A percentile compares a stretch with the other conserved stretches of the same genome.
phyloP scores from a whole-genome alignment of 2,797 vertebrate species.

The Ptychadena robeensis region DNA sequence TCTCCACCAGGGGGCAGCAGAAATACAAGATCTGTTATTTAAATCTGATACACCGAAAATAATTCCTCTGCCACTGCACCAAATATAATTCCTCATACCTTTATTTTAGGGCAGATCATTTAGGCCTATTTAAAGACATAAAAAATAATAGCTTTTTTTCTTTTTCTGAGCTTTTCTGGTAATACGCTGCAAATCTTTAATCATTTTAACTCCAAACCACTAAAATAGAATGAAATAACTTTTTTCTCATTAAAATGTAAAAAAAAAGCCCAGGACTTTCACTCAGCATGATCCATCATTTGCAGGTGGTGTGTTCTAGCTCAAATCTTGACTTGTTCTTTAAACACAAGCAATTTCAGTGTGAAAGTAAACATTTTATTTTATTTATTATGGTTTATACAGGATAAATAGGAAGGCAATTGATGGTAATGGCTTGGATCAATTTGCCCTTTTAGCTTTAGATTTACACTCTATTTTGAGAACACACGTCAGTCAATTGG shows the following conservation, averaged over 20 bases:
- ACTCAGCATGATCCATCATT: not conserved
- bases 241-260: not conserved
- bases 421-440: too few species aligned
- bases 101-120: not conserved
- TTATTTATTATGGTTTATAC: not conserved
- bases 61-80: too few species aligned
- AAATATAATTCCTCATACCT: too few species aligned
- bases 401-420: not conserved
- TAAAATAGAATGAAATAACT: not conserved
- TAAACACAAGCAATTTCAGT: too few species aligned
- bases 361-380: not conserved
- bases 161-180: not conserved
- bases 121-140: not conserved
- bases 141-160: not conserved
- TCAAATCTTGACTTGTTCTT: too few species aligned
- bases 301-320: too few species aligned
- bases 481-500: too few species aligned
- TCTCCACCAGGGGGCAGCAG: conserved; percentile 27
- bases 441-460: too few species aligned
- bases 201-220: not conserved
- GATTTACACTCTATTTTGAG: too few species aligned
- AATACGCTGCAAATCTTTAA: not conserved
- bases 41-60: too few species aligned
- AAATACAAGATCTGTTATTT: not conserved
- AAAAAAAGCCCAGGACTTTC: not conserved